Conservation (phyloP, 2,797 vertebrate genomes). For the Chelon auratus region DNA sequence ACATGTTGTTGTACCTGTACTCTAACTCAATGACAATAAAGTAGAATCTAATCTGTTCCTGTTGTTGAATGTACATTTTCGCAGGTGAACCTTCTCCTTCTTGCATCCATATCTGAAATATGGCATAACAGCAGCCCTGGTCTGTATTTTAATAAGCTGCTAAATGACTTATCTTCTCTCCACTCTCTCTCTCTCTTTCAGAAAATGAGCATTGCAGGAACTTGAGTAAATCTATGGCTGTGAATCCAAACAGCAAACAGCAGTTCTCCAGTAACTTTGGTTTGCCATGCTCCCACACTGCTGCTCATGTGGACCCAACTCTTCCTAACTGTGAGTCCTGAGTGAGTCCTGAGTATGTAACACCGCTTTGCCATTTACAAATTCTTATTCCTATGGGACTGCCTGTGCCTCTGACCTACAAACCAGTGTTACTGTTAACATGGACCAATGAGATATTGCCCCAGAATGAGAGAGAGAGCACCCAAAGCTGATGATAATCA, state of each 20-base stretch:
- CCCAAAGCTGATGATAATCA: slow-evolving; percentile 69
- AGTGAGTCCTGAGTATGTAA: background rate
- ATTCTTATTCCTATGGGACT: background rate
- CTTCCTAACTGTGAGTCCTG: background rate
- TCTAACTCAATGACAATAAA: no score
- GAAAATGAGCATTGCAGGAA: slow-evolving; percentile 3
- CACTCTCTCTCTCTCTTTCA: no score
- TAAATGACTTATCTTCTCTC: slow-evolving; percentile 2
- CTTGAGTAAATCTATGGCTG: background rate
- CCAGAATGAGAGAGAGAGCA: slow-evolving; percentile 71
- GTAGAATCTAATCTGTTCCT: background rate
- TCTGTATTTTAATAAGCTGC: slow-evolving; percentile 37
- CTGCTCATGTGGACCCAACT: background rate
- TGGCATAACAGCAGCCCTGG: slow-evolving; percentile 35
- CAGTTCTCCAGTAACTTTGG: background rate
- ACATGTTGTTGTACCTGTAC: no score
- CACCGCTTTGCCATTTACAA: background rate
- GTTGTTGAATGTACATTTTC: slow-evolving; percentile 25
- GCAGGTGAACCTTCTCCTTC: slow-evolving; percentile 23
- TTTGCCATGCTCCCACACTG: background rate
- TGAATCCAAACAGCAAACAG: background rate
- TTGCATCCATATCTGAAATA: slow-evolving; percentile 29
- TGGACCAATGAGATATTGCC: slow-evolving; percentile 28
- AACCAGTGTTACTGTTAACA: slow-evolving; percentile 15
- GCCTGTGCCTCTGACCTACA: slow-evolving; percentile 18